Evolutionary conservation across 2,797 vertebrate species (phyloP).

Genomic region (Cryptoblepharus egeriae): DNA sequence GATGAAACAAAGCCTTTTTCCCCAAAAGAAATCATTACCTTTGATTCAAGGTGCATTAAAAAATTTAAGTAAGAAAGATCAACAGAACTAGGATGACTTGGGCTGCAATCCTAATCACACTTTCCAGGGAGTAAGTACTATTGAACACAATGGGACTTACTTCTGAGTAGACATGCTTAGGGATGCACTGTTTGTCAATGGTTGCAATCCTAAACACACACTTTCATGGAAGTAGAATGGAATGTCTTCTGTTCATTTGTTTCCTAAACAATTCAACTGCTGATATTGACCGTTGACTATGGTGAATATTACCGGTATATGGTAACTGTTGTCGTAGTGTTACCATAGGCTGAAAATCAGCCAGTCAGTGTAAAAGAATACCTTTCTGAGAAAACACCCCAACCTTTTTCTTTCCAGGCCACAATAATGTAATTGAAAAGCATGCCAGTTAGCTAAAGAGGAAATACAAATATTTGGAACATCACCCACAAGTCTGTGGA

Average conservation of each 20-base stretch:
- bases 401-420: not conserved
- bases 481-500: not conserved
- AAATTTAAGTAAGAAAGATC: not conserved
- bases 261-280: not conserved
- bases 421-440: not conserved
- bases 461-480: conserved; percentile 25
- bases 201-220: no score
- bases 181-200: no score
- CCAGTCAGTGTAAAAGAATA: not conserved
- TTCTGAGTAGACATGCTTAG: no score
- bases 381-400: not conserved
- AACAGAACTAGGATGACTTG: not conserved
- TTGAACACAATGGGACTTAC: no score
- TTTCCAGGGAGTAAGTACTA: no score
- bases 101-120: no score
- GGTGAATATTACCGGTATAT: no score
- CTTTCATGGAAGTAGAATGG: no score
- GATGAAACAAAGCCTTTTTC: not conserved
- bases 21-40: conserved; percentile 26
- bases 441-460: not conserved
- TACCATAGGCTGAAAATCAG: not conserved
- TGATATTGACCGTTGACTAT: not conserved
- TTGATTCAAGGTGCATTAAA: no score
- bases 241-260: no score
- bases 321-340: not conserved